phyloP scores from a whole-genome alignment of 2,888 invertebrate genomes.

The Volucella bombylans region DNA sequence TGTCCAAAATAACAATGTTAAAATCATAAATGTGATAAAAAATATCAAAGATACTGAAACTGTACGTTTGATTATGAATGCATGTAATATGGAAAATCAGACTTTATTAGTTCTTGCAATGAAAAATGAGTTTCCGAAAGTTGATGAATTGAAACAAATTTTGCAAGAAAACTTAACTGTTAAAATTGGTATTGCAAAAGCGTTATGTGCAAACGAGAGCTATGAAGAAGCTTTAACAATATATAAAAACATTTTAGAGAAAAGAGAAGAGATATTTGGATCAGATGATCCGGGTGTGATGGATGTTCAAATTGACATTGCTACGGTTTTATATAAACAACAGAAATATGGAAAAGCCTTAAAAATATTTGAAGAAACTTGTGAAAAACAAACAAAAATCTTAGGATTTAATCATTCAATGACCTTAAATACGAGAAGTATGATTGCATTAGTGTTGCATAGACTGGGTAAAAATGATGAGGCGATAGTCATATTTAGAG shows the following conservation, averaged over 20 bases:
- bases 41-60: slow-evolving; percentile 21
- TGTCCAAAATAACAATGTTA: neutral
- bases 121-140: neutral
- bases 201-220: neutral
- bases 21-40: neutral
- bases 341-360: neutral
- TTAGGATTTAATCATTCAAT: slow-evolving; percentile 5
- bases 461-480: slow-evolving; percentile 25
- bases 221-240: neutral
- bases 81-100: slow-evolving; percentile 26
- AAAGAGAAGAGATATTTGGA: slow-evolving; percentile 12
- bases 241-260: neutral
- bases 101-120: slow-evolving; percentile 21
- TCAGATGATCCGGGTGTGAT: slow-evolving; percentile 10
- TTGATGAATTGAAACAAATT: slow-evolving; percentile 11
- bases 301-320: neutral
- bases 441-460: slow-evolving; percentile 5
- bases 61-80: slow-evolving; percentile 17
- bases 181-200: neutral
- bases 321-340: neutral
- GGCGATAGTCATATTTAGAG: slow-evolving; percentile 4
- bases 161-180: neutral
- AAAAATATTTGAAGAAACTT: neutral
- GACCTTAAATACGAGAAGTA: slow-evolving; percentile 1
- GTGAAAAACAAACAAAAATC: slow-evolving; percentile 5